Evolutionary conservation across 2,113 vertebrate species (phyloP).

Genomic region (Tenrec ecaudatus): DNA sequence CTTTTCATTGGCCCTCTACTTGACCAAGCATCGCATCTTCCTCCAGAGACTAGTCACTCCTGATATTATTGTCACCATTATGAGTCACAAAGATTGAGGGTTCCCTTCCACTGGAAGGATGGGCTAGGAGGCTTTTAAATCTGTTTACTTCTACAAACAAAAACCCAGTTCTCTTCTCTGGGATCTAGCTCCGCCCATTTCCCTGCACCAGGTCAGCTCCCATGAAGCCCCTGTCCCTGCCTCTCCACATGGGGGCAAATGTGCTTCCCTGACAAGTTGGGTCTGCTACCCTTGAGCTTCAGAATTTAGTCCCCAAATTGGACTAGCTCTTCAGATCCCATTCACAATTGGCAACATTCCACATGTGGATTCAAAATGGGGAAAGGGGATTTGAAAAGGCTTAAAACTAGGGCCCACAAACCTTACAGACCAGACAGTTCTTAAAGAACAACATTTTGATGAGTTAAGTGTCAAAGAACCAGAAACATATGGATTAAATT

Average conservation of each 20-base stretch:
- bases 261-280: neutral
- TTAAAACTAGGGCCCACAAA: conserved; percentile 83
- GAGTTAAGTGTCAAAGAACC: conserved; percentile 85
- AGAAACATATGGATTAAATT: conserved; percentile 84
- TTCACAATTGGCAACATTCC: conserved; percentile 77
- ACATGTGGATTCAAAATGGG: conserved; percentile 78
- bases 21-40: too few relatives aligned
- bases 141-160: neutral
- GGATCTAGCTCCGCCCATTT: neutral
- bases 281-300: conserved; percentile 20
- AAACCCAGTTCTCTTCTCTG: neutral
- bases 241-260: neutral
- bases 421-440: conserved; percentile 83
- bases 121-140: neutral
- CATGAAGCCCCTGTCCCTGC: neutral
- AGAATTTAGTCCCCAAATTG: conserved; percentile 65
- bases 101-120: neutral
- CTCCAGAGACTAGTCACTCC: too few relatives aligned
- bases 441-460: conserved; percentile 85
- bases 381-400: conserved; percentile 82
- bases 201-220: fast-evolving
- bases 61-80: neutral
- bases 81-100: neutral
- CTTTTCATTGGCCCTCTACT: too few relatives aligned
- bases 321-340: conserved; percentile 75